Evolutionary conservation across 2,113 vertebrate species (phyloP).

Genomic region (Pithys albifrons): DNA sequence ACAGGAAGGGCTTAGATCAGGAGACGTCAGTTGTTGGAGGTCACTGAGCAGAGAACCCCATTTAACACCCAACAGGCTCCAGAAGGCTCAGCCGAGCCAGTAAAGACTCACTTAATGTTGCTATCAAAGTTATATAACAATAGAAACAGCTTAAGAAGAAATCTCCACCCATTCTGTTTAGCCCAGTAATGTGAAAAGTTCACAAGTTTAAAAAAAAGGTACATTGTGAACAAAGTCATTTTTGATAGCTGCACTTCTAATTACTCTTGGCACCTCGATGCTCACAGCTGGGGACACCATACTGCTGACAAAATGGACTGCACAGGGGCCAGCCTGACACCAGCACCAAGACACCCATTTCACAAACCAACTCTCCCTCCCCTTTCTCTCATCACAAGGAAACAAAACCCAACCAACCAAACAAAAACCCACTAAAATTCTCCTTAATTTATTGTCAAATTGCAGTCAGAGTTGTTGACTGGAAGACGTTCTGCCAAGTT

Average conservation of each 20-base stretch:
- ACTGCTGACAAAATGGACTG: neutral
- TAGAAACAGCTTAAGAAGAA: slow-evolving; percentile 40
- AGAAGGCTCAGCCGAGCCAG: slow-evolving; percentile 10
- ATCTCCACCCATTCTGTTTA: slow-evolving; percentile 44
- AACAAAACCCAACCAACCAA: neutral
- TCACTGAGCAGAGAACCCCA: slow-evolving; percentile 65
- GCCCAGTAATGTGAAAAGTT: slow-evolving; percentile 52
- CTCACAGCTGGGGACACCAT: slow-evolving; percentile 30
- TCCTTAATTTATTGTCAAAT: neutral
- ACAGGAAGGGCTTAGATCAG: slow-evolving; percentile 64
- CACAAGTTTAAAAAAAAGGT: neutral
- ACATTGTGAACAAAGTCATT: slow-evolving; percentile 24
- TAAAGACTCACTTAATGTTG: slow-evolving; percentile 43
- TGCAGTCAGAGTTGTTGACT: neutral
- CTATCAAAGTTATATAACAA: slow-evolving; percentile 65
- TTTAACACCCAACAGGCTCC: slow-evolving; percentile 70
- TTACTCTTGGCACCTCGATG: neutral
- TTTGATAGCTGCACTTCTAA: neutral
- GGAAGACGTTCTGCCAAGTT: neutral
- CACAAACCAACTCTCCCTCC: neutral
- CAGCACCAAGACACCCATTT: neutral
- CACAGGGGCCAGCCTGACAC: neutral
- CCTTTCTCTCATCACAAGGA: neutral
- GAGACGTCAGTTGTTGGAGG: slow-evolving; percentile 64
- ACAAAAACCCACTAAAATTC: accelerated